Conservation (phyloP, 2,888 invertebrate species). For the Cremastinae sp. region DNA sequence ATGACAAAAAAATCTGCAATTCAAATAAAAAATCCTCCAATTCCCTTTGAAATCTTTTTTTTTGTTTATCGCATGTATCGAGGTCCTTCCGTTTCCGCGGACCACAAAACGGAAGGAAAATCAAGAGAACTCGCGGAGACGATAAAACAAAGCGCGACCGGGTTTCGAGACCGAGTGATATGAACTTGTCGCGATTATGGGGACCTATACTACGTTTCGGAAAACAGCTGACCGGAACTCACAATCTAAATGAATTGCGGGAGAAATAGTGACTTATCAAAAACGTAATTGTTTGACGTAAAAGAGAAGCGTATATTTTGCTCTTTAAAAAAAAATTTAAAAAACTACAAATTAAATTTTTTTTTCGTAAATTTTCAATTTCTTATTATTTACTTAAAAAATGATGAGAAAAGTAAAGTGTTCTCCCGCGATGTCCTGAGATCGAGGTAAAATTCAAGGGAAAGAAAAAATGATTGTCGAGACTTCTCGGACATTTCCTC, state of each 20-base stretch:
- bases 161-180: conserved; percentile 13
- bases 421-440: too few relatives aligned
- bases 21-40: too few relatives aligned
- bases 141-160: conserved; percentile 13
- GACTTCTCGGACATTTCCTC: too few relatives aligned
- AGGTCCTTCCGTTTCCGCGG: not conserved
- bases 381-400: too few relatives aligned
- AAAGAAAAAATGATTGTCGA: too few relatives aligned
- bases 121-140: not conserved
- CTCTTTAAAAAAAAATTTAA: too few relatives aligned
- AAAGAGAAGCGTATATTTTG: too few relatives aligned
- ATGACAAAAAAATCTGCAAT: too few relatives aligned
- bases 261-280: conserved; percentile 12
- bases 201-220: conserved; percentile 9
- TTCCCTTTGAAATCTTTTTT: not conserved
- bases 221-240: conserved; percentile 70
- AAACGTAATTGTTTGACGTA: conserved; percentile 2
- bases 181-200: conserved; percentile 45
- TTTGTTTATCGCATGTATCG: conserved; percentile 19
- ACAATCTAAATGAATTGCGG: conserved; percentile 62
- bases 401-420: too few relatives aligned
- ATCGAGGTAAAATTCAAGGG: too few relatives aligned
- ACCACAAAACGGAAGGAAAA: not conserved
- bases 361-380: too few relatives aligned
- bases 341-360: too few relatives aligned